phyloP scores from a whole-genome alignment of 2,888 invertebrate species.

The Drosophila pullipes region DNA sequence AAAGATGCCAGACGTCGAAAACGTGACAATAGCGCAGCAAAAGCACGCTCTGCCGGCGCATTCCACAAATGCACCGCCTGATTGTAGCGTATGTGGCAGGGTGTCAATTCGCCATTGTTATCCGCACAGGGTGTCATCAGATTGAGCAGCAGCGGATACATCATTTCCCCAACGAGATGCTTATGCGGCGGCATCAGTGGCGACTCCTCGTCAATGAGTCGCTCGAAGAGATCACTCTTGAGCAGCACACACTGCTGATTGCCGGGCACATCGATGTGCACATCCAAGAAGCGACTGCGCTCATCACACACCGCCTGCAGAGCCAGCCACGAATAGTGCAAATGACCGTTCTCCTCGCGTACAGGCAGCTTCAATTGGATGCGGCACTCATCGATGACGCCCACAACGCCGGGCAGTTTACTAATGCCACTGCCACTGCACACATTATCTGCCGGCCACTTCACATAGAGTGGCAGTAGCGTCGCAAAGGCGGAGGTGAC shows the following conservation, averaged over 20 bases:
- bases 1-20: conserved; percentile 44
- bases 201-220: conserved; percentile 32
- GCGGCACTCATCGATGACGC: conserved; percentile 51
- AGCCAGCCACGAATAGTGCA: conserved; percentile 21
- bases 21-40: conserved; percentile 45
- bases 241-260: conserved; percentile 51
- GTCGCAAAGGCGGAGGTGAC: conserved; percentile 39
- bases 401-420: conserved; percentile 46
- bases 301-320: conserved; percentile 53
- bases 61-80: conserved; percentile 45
- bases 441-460: conserved; percentile 37
- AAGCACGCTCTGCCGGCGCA: conserved; percentile 38
- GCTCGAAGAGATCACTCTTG: conserved; percentile 53
- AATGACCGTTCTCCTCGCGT: conserved; percentile 19
- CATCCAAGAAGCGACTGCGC: conserved; percentile 47
- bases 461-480: conserved; percentile 43
- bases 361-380: conserved; percentile 40
- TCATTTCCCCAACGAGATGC: conserved; percentile 53
- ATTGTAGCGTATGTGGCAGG: conserved; percentile 50
- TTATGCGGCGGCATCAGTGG: conserved; percentile 46
- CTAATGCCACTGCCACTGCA: conserved; percentile 1
- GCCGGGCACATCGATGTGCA: conserved; percentile 51
- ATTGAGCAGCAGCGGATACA: conserved; percentile 53
- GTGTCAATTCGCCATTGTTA: conserved; percentile 25
- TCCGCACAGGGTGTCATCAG: conserved; percentile 55